phyloP scores from a whole-genome alignment of 2,113 vertebrate genomes.

The Mola mola region DNA sequence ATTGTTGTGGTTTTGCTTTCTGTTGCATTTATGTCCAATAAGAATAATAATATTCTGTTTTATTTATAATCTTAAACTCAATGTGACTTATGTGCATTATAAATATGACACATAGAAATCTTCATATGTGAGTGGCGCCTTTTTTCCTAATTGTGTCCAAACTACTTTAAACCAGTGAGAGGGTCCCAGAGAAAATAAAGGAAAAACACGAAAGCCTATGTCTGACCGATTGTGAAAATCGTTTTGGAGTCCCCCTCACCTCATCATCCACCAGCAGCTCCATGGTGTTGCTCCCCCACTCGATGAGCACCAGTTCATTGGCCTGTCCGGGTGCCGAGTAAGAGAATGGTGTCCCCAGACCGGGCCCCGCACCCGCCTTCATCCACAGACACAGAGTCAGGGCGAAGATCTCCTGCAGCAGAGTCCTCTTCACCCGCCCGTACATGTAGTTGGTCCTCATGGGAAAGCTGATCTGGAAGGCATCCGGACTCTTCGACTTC shows the following conservation, averaged over 20 bases:
- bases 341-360: constrained; percentile 83
- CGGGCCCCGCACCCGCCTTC: constrained; percentile 62
- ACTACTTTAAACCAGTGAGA: no score
- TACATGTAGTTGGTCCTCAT: constrained; percentile 85
- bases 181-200: no score
- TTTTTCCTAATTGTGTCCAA: no score
- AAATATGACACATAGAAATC: no score
- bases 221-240: no score
- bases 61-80: no score
- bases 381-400: constrained; percentile 84
- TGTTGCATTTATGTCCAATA: no score
- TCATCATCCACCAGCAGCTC: constrained; percentile 83
- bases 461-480: constrained; percentile 84
- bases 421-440: constrained; percentile 76
- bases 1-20: no score
- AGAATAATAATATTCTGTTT: no score
- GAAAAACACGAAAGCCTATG: no score
- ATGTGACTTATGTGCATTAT: no score
- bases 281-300: constrained; percentile 83
- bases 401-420: constrained; percentile 82
- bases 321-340: constrained; percentile 83
- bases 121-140: no score
- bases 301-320: constrained; percentile 85
- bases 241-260: constrained; percentile 57
- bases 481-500: constrained; percentile 44